Evolutionary conservation across 2,888 invertebrate species (phyloP).

Genomic region (Mellilla xanthometata): DNA sequence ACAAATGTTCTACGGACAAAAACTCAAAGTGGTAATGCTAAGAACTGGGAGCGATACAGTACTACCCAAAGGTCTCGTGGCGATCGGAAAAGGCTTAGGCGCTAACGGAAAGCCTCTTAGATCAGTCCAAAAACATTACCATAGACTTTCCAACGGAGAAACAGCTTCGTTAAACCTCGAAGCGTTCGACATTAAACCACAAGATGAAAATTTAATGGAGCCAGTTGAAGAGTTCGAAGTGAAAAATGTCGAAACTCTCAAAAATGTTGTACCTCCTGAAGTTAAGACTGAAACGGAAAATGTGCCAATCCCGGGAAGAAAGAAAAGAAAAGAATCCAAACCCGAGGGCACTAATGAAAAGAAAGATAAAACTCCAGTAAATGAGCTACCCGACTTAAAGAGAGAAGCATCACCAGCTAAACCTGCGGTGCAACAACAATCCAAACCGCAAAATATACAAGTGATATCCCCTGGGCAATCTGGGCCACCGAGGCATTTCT

Average conservation of each 20-base stretch:
- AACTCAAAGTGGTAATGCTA: slow-evolving; percentile 49
- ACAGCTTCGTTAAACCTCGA: slow-evolving; percentile 32
- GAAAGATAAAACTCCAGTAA: no score
- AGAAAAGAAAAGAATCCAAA: no score
- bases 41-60: slow-evolving; percentile 30
- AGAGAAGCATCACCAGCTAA: no score
- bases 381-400: no score
- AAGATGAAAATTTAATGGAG: not conserved
- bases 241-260: slow-evolving; percentile 17
- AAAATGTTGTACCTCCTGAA: slow-evolving; percentile 3
- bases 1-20: slow-evolving; percentile 49
- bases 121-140: slow-evolving; percentile 51
- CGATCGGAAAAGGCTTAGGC: slow-evolving; percentile 58
- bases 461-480: not conserved
- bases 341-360: no score
- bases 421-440: no score
- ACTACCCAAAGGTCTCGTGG: slow-evolving; percentile 56
- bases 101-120: slow-evolving; percentile 48
- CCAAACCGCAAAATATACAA: not conserved
- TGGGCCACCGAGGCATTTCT: slow-evolving; percentile 1
- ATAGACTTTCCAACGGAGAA: slow-evolving; percentile 44
- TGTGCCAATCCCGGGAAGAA: no score
- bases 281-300: no score
- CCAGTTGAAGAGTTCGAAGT: slow-evolving; percentile 14
- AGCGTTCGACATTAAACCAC: slow-evolving; percentile 29